These are phyloP conservation scores for Muschampia plurimacula DNA, from an alignment of 2,888 invertebrate species.

Conservation along the genomic window DNA sequence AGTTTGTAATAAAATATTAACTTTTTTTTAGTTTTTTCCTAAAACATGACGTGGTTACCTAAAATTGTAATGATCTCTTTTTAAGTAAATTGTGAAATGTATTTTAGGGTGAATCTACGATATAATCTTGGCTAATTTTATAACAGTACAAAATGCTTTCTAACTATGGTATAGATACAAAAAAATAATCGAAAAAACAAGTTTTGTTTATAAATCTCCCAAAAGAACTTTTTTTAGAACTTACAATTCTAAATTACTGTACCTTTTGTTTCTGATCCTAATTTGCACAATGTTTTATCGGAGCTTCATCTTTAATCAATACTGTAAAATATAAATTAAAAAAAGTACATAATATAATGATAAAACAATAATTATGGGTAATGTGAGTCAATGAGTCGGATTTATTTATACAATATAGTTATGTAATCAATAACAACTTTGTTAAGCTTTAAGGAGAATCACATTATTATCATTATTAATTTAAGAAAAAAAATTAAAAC, in stretches of 20 bases:
- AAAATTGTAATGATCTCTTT: constrained; percentile 42
- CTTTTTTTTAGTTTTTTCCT: too few relatives aligned
- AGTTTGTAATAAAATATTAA: too few relatives aligned
- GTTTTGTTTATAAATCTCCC: too few relatives aligned
- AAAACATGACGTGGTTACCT: constrained; percentile 38
- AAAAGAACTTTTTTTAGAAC: too few relatives aligned
- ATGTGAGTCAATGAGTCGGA: constrained; percentile 21
- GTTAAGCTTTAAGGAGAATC: not conserved
- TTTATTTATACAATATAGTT: not conserved
- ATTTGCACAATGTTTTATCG: not conserved
- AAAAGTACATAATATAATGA: not conserved
- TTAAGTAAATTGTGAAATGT: not conserved
- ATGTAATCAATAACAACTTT: not conserved
- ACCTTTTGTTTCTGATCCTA: not conserved
- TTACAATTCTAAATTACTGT: too few relatives aligned
- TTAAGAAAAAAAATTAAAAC: not conserved
- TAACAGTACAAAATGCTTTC: not conserved
- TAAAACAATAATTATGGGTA: constrained; percentile 24
- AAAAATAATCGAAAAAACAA: too few relatives aligned
- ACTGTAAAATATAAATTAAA: not conserved
- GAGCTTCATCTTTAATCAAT: constrained; percentile 10
- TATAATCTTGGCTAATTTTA: not conserved
- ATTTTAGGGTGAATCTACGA: not conserved
- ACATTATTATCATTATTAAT: not conserved
- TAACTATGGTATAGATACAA: too few relatives aligned